Evolutionary conservation across 2,113 vertebrate species (phyloP).

Genomic region (Oryzias javanicus): DNA sequence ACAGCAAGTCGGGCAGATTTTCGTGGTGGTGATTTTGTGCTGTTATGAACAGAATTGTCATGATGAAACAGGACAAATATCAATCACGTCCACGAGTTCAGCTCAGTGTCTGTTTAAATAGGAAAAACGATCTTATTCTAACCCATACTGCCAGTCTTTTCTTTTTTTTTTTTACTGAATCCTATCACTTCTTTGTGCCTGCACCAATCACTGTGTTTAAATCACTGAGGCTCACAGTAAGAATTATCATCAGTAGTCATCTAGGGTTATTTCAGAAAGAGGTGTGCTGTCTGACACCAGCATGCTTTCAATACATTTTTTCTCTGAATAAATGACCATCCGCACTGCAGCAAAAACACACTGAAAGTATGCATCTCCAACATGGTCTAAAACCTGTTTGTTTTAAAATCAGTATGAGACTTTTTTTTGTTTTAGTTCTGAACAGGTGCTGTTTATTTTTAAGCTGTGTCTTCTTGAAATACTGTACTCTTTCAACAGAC

Average conservation of each 20-base stretch:
- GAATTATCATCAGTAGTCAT: conserved; percentile 14
- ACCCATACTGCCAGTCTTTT: not conserved
- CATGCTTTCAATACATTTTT: not conserved
- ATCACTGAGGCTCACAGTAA: conserved; percentile 2
- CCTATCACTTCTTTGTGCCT: not conserved
- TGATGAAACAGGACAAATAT: conserved; percentile 10
- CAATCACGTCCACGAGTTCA: not conserved
- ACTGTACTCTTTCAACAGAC: not conserved
- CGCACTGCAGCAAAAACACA: conserved; percentile 5
- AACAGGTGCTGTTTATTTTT: too few species aligned
- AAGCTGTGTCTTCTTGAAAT: too few species aligned
- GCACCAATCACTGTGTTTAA: conserved; percentile 13
- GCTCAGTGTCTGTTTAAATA: not conserved
- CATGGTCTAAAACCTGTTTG: conserved; percentile 17
- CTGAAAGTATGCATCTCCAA: conserved; percentile 11
- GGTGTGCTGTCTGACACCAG: conserved; percentile 10
- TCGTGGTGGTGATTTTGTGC: conserved; percentile 3
- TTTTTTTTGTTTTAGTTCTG: too few species aligned
- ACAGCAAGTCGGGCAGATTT: conserved; percentile 18
- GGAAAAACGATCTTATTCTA: not conserved
- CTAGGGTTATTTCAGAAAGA: conserved; percentile 2
- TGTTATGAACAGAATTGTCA: conserved; percentile 14
- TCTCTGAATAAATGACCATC: not conserved
- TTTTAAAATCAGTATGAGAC: too few species aligned
- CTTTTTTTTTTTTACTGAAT: not conserved